A percentile compares a stretch with the other conserved stretches of the same genome.
phyloP scores from a whole-genome alignment of 2,113 vertebrate species.

The Callipepla squamata region DNA sequence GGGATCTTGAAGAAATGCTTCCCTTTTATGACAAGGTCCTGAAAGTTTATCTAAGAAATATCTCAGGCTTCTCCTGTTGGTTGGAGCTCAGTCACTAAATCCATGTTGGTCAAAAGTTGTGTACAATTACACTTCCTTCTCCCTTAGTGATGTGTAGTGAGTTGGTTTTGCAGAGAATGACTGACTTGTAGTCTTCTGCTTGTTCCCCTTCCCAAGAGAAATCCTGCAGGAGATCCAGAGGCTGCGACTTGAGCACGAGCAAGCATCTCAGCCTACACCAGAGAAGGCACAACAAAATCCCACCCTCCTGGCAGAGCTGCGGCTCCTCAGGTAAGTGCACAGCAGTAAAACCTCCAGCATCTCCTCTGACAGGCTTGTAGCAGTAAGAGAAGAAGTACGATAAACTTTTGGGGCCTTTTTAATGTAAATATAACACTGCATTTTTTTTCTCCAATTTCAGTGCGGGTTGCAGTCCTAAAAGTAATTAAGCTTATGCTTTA shows the following conservation, averaged over 20 bases:
- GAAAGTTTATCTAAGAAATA: neutral
- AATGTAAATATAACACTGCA: neutral
- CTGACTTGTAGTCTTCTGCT: conserved; percentile 26
- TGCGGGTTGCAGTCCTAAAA: neutral
- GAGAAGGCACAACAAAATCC: conserved; percentile 96
- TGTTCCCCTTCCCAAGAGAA: conserved; percentile 83
- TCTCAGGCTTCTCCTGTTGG: neutral
- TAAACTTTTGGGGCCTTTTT: neutral
- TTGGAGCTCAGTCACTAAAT: neutral
- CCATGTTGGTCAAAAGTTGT: accelerated
- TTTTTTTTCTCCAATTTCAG: neutral
- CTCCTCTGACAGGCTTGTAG: neutral
- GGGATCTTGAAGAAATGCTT: neutral
- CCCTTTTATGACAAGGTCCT: neutral
- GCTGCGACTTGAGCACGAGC: conserved; percentile 93
- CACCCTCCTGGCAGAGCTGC: conserved; percentile 93
- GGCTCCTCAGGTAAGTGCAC: conserved; percentile 88
- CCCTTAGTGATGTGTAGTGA: neutral
- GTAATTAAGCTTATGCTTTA: conserved; percentile 2
- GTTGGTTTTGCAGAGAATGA: neutral
- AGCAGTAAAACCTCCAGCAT: neutral
- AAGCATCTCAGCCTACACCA: conserved; percentile 91
- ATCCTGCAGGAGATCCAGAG: conserved; percentile 99
- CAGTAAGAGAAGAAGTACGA: neutral
- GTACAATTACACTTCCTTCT: neutral